phyloP scores from a whole-genome alignment of 1,140 invertebrate species.

The Listronotus bonariensis region DNA sequence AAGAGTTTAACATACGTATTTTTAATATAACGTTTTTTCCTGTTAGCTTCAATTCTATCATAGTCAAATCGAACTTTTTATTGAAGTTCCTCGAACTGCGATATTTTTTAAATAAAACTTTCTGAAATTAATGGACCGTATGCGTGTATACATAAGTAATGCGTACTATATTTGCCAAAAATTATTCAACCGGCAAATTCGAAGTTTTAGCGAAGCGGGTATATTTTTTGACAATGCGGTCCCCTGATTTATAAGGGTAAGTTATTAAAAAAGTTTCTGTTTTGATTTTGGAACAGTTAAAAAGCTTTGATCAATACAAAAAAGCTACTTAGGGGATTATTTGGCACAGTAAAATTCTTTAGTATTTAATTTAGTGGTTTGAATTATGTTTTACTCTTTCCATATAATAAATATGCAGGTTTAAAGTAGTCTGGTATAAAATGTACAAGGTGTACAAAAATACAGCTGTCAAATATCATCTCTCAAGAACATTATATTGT shows the following conservation, averaged over 20 bases:
- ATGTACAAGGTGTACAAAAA: too few species aligned
- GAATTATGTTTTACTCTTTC: too few species aligned
- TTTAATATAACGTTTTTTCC: too few species aligned
- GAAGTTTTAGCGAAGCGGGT: constrained; percentile 28
- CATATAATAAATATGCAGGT: too few species aligned
- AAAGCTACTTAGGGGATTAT: too few species aligned
- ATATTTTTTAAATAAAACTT: constrained; percentile 42
- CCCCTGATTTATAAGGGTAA: constrained; percentile 6
- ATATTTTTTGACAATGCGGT: constrained; percentile 19
- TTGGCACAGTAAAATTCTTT: too few species aligned
- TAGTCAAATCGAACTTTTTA: not conserved
- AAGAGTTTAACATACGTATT: too few species aligned
- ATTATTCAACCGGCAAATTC: constrained; percentile 28
- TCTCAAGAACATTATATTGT: too few species aligned
- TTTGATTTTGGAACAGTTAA: not conserved
- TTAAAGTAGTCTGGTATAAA: too few species aligned
- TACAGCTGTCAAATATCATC: too few species aligned
- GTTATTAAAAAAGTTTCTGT: constrained; percentile 9
- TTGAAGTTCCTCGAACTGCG: not conserved
- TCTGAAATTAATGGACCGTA: constrained; percentile 43
- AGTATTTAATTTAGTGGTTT: too few species aligned
- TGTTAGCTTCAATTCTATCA: too few species aligned
- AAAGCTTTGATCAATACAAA: not conserved
- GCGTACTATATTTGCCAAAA: constrained; percentile 31
- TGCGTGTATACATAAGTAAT: constrained; percentile 26